Evolutionary conservation across 2,113 vertebrate species (phyloP).

Genomic region (Naja naja): DNA sequence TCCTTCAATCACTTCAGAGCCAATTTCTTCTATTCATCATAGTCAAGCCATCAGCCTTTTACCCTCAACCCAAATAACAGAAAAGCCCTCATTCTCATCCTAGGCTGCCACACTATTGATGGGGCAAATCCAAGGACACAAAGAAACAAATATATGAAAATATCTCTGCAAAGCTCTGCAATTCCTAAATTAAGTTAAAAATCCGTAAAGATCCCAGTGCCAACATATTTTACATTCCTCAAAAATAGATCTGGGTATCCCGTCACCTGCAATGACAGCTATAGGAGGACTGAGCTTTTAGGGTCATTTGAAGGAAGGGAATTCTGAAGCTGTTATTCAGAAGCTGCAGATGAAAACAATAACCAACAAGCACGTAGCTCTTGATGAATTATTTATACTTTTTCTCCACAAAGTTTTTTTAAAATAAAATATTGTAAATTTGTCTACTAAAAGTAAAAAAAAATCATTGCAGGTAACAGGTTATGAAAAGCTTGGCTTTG

Average conservation of each 20-base stretch:
- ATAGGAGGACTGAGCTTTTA: background rate
- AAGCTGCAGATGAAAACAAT: background rate
- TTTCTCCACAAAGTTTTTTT: background rate
- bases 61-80: background rate
- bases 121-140: background rate
- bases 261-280: background rate
- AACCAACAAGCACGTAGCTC: background rate
- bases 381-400: background rate
- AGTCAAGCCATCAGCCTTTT: background rate
- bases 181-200: background rate
- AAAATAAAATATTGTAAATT: too few species aligned
- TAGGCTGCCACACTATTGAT: background rate
- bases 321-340: background rate
- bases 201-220: background rate
- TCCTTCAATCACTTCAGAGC: background rate
- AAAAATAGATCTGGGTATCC: background rate
- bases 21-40: background rate
- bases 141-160: background rate
- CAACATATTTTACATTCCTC: background rate
- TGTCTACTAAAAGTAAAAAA: too few species aligned
- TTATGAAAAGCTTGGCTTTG: too few species aligned
- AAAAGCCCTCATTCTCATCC: background rate
- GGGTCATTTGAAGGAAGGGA: background rate
- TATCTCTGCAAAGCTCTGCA: background rate
- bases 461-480: background rate